These are phyloP conservation scores for Lepidochrysops patricia DNA, from an alignment of 2,888 invertebrate genomes.

Conservation along the genomic window DNA sequence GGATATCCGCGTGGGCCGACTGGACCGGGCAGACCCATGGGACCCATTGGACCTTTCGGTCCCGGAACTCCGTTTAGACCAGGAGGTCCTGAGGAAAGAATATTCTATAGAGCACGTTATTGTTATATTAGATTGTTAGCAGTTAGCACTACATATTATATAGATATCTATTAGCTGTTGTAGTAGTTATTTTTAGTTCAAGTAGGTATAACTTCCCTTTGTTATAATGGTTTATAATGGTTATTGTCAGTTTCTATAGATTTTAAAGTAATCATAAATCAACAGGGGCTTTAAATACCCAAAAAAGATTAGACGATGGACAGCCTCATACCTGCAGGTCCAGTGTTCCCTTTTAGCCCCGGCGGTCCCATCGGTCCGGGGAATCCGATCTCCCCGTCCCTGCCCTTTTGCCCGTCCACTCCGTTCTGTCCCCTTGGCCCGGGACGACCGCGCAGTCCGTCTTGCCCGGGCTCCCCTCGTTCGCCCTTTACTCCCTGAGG, in stretches of 20 bases:
- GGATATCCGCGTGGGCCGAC: too few relatives aligned
- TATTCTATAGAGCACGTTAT: not conserved
- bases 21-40: too few relatives aligned
- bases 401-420: not conserved
- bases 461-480: not conserved
- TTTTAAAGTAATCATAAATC: not conserved
- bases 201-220: too few relatives aligned
- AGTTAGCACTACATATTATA: too few relatives aligned
- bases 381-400: not conserved
- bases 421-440: not conserved
- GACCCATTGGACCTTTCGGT: not conserved
- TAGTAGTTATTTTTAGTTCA: too few relatives aligned
- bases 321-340: not conserved
- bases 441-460: not conserved
- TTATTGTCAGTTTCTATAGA: too few relatives aligned
- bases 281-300: too few relatives aligned
- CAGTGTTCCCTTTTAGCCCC: not conserved
- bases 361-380: not conserved
- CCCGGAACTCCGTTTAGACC: not conserved
- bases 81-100: not conserved
- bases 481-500: not conserved
- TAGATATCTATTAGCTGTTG: too few relatives aligned
- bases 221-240: too few relatives aligned
- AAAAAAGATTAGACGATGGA: too few relatives aligned
- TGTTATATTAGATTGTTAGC: not conserved